Evolutionary conservation across 2,797 vertebrate species (phyloP).

Genomic region (Argya squamiceps): DNA sequence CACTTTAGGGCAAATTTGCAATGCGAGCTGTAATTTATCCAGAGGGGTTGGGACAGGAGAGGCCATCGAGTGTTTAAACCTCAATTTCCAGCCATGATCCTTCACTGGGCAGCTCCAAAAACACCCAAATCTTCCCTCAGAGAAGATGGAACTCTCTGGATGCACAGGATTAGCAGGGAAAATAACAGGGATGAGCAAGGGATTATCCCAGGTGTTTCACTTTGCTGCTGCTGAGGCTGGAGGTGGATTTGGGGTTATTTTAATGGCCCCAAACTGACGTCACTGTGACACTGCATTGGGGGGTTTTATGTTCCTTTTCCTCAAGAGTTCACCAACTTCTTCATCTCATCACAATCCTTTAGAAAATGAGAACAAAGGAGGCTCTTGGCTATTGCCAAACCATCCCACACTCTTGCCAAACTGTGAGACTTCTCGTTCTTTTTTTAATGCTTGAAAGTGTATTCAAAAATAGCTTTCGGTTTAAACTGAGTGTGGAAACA

Average conservation of each 20-base stretch:
- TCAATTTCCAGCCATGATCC: rapidly evolving
- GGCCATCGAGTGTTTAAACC: neutral
- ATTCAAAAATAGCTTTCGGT: neutral
- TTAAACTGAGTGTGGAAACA: neutral
- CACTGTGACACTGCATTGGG: neutral
- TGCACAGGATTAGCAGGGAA: neutral
- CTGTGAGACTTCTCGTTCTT: neutral
- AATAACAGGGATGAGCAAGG: neutral
- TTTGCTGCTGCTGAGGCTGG: neutral
- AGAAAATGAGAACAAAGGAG: neutral
- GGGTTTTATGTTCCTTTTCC: neutral
- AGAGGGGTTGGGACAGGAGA: neutral
- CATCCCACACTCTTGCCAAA: neutral
- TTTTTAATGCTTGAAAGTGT: neutral
- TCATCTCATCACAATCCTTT: neutral
- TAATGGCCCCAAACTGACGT: neutral
- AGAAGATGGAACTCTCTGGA: neutral
- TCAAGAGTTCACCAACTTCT: neutral
- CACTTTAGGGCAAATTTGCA: neutral
- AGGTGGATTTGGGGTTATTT: neutral
- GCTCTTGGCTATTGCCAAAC: neutral
- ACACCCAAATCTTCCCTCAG: neutral
- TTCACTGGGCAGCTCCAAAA: neutral
- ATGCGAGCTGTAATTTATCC: neutral
- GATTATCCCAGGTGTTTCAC: neutral